These are phyloP conservation scores for Aphaenogaster floridana DNA, from an alignment of 1,140 invertebrate genomes.

Conservation along the genomic window DNA sequence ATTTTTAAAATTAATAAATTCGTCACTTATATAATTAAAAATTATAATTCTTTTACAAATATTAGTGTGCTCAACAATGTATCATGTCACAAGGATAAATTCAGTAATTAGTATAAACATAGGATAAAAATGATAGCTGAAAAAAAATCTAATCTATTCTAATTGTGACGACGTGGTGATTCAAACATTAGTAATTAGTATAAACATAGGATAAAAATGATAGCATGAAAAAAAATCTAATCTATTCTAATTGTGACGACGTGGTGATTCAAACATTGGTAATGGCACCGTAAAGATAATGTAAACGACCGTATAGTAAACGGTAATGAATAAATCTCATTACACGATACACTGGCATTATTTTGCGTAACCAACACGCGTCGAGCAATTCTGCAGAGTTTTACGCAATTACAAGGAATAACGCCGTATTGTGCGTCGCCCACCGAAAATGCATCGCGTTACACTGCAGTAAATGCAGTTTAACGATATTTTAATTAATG, in stretches of 20 bases:
- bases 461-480: conserved; percentile 32
- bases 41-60: conserved; percentile 9
- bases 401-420: conserved; percentile 54
- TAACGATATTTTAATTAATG: conserved; percentile 65
- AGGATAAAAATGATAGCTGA: background rate
- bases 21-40: background rate
- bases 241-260: background rate
- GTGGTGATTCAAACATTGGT: background rate
- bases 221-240: background rate
- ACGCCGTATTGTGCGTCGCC: background rate
- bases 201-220: background rate
- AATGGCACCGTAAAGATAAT: background rate
- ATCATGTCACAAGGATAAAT: background rate
- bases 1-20: background rate
- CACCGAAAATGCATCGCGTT: conserved; percentile 30
- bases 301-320: conserved; percentile 40
- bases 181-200: background rate
- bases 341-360: background rate
- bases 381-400: conserved; percentile 44
- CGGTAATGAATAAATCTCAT: conserved; percentile 42
- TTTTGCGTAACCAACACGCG: conserved; percentile 28
- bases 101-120: background rate
- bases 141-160: background rate
- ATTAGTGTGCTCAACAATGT: background rate
- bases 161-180: background rate